These are phyloP conservation scores for Ariopsis seemanni DNA, from an alignment of 2,113 vertebrate species.

Conservation along the genomic window DNA sequence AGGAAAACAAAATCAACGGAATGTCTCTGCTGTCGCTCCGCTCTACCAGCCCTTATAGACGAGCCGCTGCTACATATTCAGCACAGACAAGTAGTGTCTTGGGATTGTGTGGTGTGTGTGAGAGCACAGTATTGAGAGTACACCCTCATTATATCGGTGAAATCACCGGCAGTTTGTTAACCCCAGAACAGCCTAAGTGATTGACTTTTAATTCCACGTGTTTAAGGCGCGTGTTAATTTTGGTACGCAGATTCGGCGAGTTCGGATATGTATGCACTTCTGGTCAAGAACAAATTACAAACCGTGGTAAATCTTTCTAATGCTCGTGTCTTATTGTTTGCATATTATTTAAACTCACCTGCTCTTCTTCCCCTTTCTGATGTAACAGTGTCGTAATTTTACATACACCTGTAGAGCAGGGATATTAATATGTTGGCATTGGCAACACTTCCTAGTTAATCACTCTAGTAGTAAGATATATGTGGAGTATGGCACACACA, in stretches of 20 bases:
- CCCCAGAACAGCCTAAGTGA: slow-evolving; percentile 7
- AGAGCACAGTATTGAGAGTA: slow-evolving; percentile 41
- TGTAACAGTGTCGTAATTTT: slow-evolving; percentile 11
- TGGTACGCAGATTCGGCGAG: background rate
- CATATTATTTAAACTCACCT: slow-evolving; percentile 5
- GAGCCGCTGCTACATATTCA: background rate
- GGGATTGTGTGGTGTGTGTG: background rate
- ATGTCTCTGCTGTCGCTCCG: too few species aligned
- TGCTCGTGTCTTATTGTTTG: background rate
- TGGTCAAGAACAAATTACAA: background rate
- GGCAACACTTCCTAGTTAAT: slow-evolving; percentile 17
- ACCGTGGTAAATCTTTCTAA: background rate
- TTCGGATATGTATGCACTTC: background rate
- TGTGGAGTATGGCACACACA: slow-evolving; percentile 13
- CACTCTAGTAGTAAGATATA: background rate
- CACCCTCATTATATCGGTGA: slow-evolving; percentile 22
- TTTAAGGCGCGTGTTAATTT: slow-evolving; percentile 46
- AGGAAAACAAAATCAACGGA: too few species aligned
- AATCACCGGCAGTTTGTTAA: slow-evolving; percentile 12
- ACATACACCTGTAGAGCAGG: background rate
- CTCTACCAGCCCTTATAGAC: background rate
- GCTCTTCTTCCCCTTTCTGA: background rate
- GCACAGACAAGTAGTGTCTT: slow-evolving; percentile 23
- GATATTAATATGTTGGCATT: slow-evolving; percentile 6
- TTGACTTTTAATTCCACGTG: slow-evolving; percentile 12